These are phyloP conservation scores for Riparia riparia DNA, from an alignment of 2,113 vertebrate genomes.

Conservation along the genomic window DNA sequence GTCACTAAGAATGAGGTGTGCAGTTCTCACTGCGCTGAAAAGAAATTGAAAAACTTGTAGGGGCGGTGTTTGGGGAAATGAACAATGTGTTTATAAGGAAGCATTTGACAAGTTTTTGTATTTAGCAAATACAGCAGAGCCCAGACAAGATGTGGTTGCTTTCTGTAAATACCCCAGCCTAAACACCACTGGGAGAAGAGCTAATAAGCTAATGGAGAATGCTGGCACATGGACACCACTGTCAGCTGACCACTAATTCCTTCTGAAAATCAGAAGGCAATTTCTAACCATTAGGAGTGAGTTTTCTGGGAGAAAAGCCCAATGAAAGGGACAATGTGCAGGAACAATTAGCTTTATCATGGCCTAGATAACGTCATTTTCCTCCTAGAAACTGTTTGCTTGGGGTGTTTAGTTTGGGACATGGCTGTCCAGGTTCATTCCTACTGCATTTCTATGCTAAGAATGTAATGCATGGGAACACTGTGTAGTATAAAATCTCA, in stretches of 20 bases:
- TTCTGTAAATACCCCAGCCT: conserved; percentile 8
- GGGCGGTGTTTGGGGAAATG: background rate
- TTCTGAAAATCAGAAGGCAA: conserved; percentile 40
- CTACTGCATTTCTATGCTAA: background rate
- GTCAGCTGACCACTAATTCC: conserved; percentile 11
- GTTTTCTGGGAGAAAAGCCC: conserved; percentile 34
- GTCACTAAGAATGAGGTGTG: background rate
- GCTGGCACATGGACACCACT: background rate
- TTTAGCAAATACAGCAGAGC: background rate
- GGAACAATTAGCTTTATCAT: background rate
- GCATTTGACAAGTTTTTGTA: background rate
- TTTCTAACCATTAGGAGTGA: conserved; percentile 34
- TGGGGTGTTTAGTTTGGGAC: background rate
- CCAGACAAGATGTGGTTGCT: background rate
- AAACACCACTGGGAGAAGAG: conserved; percentile 6
- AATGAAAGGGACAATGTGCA: background rate
- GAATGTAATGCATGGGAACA: background rate
- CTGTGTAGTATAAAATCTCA: background rate
- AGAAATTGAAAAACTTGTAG: background rate
- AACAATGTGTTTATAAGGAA: background rate
- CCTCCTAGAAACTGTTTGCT: background rate
- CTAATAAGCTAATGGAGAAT: conserved; percentile 43
- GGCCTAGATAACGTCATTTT: background rate
- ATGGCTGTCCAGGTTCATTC: background rate
- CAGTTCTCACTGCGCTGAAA: background rate